Conservation (phyloP, 2,797 vertebrate species). For the Intellagama lesueurii region DNA sequence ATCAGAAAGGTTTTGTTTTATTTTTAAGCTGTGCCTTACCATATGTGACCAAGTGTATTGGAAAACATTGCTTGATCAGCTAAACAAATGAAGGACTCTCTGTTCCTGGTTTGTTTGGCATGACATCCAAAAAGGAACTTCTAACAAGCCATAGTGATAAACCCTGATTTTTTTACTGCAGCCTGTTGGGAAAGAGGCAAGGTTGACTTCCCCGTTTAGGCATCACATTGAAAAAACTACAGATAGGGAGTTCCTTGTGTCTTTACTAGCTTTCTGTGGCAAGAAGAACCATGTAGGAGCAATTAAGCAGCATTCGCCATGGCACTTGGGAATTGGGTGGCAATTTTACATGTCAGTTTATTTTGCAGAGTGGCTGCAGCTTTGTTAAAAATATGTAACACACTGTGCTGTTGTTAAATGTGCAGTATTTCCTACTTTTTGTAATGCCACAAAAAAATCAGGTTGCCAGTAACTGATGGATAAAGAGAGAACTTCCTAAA, state of each 20-base stretch:
- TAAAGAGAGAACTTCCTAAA: neutral
- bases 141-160: neutral
- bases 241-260: no score
- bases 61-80: neutral
- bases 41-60: no score
- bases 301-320: neutral
- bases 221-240: neutral
- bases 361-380: slow-evolving; percentile 22
- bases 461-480: neutral
- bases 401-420: neutral
- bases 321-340: no score
- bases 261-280: no score
- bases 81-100: neutral
- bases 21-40: no score
- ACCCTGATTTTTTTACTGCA: neutral
- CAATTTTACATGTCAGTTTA: neutral
- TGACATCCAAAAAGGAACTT: neutral
- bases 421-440: slow-evolving; percentile 12
- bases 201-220: neutral
- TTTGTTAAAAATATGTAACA: neutral
- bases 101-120: neutral
- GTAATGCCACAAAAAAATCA: slow-evolving; percentile 28
- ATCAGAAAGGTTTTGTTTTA: no score
- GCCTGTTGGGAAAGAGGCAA: neutral
- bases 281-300: no score